Conservation (phyloP, 1,140 invertebrate species). For the Aphelinus certus region DNA sequence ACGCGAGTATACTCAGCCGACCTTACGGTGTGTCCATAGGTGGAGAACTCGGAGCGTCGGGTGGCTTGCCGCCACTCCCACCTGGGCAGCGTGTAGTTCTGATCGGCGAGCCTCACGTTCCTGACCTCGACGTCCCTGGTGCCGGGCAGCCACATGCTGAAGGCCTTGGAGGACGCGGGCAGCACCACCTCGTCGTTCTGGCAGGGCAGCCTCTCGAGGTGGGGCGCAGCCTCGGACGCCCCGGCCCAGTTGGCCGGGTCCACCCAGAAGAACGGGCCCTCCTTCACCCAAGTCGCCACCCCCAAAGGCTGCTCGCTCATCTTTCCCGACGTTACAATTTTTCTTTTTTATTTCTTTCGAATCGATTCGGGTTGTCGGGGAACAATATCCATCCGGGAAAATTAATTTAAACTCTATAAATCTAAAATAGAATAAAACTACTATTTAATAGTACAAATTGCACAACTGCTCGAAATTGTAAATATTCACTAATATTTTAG, state of each 20-base stretch:
- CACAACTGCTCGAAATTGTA: too few species aligned
- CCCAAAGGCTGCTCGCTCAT: not conserved
- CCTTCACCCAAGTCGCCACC: conserved; percentile 46
- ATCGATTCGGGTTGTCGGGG: too few species aligned
- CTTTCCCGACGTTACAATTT: not conserved
- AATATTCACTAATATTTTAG: too few species aligned
- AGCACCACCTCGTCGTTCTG: conserved; percentile 54
- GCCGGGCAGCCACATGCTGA: conserved; percentile 53
- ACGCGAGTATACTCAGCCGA: conserved; percentile 45
- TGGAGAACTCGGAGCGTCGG: conserved; percentile 48
- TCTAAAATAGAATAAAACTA: too few species aligned
- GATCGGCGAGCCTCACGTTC: conserved; percentile 43
- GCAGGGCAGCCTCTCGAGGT: conserved; percentile 59
- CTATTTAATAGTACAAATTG: too few species aligned
- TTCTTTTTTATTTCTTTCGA: not conserved
- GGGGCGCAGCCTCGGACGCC: conserved; percentile 55
- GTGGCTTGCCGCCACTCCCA: conserved; percentile 52
- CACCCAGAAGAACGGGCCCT: conserved; percentile 55
- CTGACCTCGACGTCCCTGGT: conserved; percentile 46
- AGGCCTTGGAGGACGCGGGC: conserved; percentile 45
- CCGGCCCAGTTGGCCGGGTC: conserved; percentile 60
- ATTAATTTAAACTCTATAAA: not conserved
- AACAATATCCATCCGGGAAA: not conserved
- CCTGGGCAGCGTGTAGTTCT: conserved; percentile 35
- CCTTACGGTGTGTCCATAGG: too few species aligned